Evolutionary conservation across 2,888 invertebrate genomes (phyloP).

Genomic region (Acanthoscelides obtectus): DNA sequence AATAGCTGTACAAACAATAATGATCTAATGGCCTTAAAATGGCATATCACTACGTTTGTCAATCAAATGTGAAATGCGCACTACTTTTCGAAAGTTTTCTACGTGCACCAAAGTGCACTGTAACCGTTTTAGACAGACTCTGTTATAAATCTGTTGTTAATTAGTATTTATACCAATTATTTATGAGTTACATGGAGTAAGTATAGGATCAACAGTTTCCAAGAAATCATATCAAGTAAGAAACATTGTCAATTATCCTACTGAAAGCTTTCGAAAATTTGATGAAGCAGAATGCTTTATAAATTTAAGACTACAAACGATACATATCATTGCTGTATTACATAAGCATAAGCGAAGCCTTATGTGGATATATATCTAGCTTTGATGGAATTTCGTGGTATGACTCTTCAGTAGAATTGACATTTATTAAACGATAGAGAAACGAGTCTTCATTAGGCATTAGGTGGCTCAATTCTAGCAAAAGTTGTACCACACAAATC

Average conservation of each 20-base stretch:
- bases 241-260: background rate
- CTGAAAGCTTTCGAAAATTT: background rate
- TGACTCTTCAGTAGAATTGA: too few relatives aligned
- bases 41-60: constrained; percentile 43
- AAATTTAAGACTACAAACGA: background rate
- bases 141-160: too few relatives aligned
- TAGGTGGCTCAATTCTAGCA: background rate
- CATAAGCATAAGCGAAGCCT: background rate
- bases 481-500: background rate
- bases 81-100: constrained; percentile 13
- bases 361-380: background rate
- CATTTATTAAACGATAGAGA: too few relatives aligned
- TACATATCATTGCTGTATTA: background rate
- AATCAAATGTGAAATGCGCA: constrained; percentile 27
- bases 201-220: too few relatives aligned
- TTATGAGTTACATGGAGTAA: too few relatives aligned
- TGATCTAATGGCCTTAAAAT: constrained; percentile 36
- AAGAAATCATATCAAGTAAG: too few relatives aligned
- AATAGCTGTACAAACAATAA: constrained; percentile 45
- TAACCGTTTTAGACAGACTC: too few relatives aligned
- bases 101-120: background rate
- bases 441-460: too few relatives aligned
- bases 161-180: too few relatives aligned
- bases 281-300: background rate
- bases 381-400: background rate